phyloP scores from a whole-genome alignment of 2,113 vertebrate species.

The Chamaetylas fuelleborni region DNA sequence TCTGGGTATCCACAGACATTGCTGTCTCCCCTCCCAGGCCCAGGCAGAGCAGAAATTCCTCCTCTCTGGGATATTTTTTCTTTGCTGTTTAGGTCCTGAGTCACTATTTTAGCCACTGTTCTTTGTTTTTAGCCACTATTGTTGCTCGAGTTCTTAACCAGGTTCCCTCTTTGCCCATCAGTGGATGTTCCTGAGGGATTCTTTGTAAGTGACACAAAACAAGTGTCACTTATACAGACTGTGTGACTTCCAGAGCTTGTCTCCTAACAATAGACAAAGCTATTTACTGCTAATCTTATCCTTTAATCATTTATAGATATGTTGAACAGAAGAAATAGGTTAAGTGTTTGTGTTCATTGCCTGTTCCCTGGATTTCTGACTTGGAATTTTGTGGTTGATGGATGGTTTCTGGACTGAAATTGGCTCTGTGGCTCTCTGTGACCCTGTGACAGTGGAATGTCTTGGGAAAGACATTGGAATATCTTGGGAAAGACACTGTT shows the following conservation, averaged over 20 bases:
- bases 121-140: not conserved
- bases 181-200: fast-evolving
- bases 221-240: not conserved
- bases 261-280: not conserved
- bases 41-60: not conserved
- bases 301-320: not conserved
- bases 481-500: not conserved
- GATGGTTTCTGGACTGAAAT: not conserved
- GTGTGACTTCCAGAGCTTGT: not conserved
- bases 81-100: not conserved
- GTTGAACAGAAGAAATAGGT: not conserved
- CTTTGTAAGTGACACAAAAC: not conserved
- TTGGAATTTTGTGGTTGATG: not conserved
- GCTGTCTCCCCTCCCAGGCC: not conserved
- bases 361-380: not conserved
- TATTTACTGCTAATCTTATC: not conserved
- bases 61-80: fast-evolving
- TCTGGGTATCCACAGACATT: not conserved
- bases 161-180: not conserved
- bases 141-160: not conserved
- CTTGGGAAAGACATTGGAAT: not conserved
- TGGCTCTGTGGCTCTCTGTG: not conserved
- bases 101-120: not conserved
- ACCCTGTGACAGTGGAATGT: fast-evolving
- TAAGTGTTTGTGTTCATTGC: not conserved